Evolutionary conservation across 2,797 vertebrate genomes (phyloP).

Genomic region (Peromyscus nudipes): DNA sequence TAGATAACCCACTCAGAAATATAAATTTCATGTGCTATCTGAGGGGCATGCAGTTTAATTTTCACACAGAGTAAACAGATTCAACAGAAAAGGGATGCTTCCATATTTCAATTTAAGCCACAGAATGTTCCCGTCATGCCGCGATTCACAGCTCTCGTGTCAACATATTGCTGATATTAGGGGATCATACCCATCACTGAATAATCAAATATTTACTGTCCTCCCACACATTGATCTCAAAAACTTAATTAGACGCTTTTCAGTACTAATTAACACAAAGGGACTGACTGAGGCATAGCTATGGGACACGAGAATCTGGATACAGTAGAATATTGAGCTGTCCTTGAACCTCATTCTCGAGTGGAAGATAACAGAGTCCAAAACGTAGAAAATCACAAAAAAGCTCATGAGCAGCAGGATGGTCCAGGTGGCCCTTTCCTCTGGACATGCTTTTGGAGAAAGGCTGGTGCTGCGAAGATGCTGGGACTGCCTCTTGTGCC

Average conservation of each 20-base stretch:
- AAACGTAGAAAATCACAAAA: background rate
- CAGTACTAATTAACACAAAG: background rate
- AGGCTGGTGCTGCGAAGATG: background rate
- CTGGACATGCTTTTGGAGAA: background rate
- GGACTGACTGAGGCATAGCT: background rate
- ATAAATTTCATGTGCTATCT: background rate
- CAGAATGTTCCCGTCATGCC: background rate
- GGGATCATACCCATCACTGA: no score
- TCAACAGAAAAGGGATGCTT: background rate
- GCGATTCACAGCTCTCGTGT: background rate
- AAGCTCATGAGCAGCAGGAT: background rate
- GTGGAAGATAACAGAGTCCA: background rate
- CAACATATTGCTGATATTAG: no score
- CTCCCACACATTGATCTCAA: background rate
- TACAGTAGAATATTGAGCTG: background rate
- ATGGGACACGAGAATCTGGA: background rate
- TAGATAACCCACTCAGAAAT: background rate
- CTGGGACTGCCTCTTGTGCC: background rate
- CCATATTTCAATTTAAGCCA: background rate
- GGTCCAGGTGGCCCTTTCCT: background rate
- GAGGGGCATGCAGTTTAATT: background rate
- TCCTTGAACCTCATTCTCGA: no score
- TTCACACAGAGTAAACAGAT: background rate
- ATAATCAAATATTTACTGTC: background rate
- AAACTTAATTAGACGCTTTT: background rate